Base-by-base conservation (phyloP, 2,888 invertebrate species). In the Drepana falcataria region DNA sequence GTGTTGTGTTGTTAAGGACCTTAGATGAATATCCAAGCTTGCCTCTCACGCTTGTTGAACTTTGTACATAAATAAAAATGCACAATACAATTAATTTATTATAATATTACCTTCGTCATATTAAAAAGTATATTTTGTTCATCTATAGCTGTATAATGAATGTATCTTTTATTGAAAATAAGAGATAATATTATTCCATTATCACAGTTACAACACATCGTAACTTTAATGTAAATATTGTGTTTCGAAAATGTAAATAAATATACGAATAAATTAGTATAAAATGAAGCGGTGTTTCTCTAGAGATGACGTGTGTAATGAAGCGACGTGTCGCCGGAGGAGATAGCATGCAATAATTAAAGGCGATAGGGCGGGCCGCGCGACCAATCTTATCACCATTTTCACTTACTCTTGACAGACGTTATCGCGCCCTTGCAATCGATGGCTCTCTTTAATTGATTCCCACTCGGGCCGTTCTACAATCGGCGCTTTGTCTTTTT, bases 391-490 rank as follows among this genome's bases (percentile, higher is more conserved):
- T 84, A 85, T 83, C 83, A 54, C 64, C 70, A 63, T 71, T 73
- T 72, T 75, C 81, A 70, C 68, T 75, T 70, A 66, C 74, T 58
- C 55, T 67, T 77, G 83, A 79, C 79, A 69, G 84, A 80, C 85
- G 72, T 82, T 85, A 87, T 85, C 87, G 83, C 64, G 55, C 54
- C 59, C 59, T 62, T 64, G 74, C 74, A 79, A 90, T 89, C 89
- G 83, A 90, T 85, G 85, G 85, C 76, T 69, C 77, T 70, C 83
- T 86, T 89, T 91, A 90, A 90, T 90, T 90, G 90, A 89, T 89
- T 89, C 83, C 82, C 71, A 76, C 73, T 81, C 76, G 71, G 73
- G 75, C 69, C 74, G 73, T 66, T 71, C 79, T 71, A 79, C 83
- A 83, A 81, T 79, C 80, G 79, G 66, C 74, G 75, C 85, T 87